These are phyloP conservation scores for Baryphthengus martii DNA, from an alignment of 2,113 vertebrate species.

Conservation along the genomic window DNA sequence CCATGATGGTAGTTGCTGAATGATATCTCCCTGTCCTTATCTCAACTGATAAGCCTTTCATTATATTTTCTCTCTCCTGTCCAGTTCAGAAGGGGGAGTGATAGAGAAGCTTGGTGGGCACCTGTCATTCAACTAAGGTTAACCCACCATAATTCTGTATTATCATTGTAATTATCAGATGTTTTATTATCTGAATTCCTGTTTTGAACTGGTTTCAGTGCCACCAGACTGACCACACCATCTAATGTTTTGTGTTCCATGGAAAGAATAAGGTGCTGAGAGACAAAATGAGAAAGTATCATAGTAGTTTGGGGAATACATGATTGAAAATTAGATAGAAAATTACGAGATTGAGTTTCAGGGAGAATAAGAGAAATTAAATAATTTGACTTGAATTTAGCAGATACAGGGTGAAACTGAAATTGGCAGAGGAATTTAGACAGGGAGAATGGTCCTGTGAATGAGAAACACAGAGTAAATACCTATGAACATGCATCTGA, in stretches of 20 bases:
- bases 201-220: background rate
- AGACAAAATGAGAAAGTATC: background rate
- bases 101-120: background rate
- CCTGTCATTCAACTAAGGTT: too few species aligned
- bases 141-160: background rate
- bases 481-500: background rate
- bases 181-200: background rate
- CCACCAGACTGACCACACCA: background rate
- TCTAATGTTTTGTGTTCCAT: background rate
- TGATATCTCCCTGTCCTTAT: background rate
- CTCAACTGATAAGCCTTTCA: fast-evolving
- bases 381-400: background rate
- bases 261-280: background rate
- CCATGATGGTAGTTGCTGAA: background rate
- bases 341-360: background rate
- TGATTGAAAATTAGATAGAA: background rate
- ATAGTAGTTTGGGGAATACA: background rate
- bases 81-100: background rate
- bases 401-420: background rate
- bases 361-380: background rate
- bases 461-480: background rate
- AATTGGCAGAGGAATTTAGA: background rate
- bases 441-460: too few species aligned
- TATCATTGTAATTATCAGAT: background rate
- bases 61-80: background rate